Evolutionary conservation across 2,113 vertebrate species (phyloP).

Genomic region (Laticauda laticaudata): DNA sequence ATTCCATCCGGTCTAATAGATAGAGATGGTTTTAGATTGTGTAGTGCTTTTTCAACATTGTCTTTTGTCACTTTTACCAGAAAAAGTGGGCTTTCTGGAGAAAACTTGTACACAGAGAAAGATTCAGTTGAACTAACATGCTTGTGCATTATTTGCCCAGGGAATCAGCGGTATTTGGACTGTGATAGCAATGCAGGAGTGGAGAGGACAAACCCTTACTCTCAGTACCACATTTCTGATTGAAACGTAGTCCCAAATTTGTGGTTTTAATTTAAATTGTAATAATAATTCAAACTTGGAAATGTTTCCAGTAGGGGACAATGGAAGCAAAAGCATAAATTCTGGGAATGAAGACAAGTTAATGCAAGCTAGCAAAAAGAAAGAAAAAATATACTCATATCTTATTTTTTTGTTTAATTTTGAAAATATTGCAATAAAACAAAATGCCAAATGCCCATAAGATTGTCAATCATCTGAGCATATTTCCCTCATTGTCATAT

Average conservation of each 20-base stretch:
- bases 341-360: neutral
- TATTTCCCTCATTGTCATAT: neutral
- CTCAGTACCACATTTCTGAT: neutral
- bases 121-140: neutral
- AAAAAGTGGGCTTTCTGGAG: neutral
- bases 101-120: neutral
- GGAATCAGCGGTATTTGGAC: neutral
- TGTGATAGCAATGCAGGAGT: neutral
- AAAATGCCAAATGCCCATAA: neutral
- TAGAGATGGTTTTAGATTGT: too few species aligned
- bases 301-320: neutral
- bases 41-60: too few species aligned
- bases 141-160: neutral
- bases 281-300: neutral
- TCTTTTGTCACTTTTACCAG: neutral
- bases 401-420: neutral
- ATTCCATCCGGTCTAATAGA: too few species aligned
- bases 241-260: neutral
- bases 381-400: neutral
- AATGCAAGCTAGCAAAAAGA: neutral
- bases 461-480: conserved; percentile 5
- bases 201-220: neutral
- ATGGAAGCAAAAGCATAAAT: neutral
- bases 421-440: neutral
- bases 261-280: neutral